Base-by-base conservation (phyloP, 2,888 invertebrate species). In the Hydrotaea cyrtoneurina region DNA sequence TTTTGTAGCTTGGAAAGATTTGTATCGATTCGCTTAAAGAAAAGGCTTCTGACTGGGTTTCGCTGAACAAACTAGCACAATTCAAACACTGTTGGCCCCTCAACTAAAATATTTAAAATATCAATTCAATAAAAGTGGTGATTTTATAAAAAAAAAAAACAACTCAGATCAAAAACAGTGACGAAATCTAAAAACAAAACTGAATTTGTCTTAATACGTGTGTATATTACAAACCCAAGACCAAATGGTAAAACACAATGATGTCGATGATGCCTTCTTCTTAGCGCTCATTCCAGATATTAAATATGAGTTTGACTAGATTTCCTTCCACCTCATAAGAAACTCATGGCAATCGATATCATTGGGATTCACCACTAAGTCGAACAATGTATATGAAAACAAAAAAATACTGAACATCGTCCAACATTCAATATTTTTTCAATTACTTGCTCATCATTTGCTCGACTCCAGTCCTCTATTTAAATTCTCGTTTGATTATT, bases 121-220 rank as follows among this genome's bases (percentile, higher is more conserved):
- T 19, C 36, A 43, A 46, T 69, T 46, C 23, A 69, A 46, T 46
- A 69, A 46, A 69, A 4, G 23, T 69, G 69, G 69, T 69, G 69
- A 69, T 69, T 69, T 46, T 46, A 69, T 69, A 19, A 69, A 69
- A 69, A 46, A 19, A 19, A 69, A 69, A 69, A 46, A 19, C 15
- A 69, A 69, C 69, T 69, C 46, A 69, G 43, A 69, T 23, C 69
- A 69, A 46, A 66, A 62, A 26, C 26, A 62, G 62, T 62, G 62
- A 62, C 23, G 50, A 4, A 50, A n/a, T n/a, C n/a, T 50, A 50
- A 50, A 50, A 50, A n/a, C n/a, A 43, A 43, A 43, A 10, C 13
- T 50, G 8, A 13, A 50, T n/a, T 50, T 50, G n/a, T 50, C 17
- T 69, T n/a, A 69, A 62, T 13, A 69, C 10, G 19, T 66, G 36